Evolutionary conservation across 2,888 invertebrate species (phyloP).

Genomic region (Hypselothyrea guttata): DNA sequence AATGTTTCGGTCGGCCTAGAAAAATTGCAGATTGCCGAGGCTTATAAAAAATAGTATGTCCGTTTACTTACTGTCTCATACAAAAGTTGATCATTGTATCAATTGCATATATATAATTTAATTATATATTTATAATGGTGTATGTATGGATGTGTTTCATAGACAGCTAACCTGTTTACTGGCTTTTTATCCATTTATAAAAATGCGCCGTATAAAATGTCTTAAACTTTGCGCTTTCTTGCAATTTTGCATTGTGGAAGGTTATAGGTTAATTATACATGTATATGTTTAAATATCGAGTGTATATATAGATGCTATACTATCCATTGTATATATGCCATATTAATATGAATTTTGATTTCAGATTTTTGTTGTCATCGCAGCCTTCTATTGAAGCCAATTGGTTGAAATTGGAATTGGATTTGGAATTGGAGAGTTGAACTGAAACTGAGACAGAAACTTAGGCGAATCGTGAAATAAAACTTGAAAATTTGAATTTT

Average conservation of each 20-base stretch:
- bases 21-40: slow-evolving; percentile 66
- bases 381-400: slow-evolving; percentile 76
- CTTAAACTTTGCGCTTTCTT: slow-evolving; percentile 53
- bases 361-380: slow-evolving; percentile 70
- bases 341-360: slow-evolving; percentile 74
- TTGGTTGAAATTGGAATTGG: slow-evolving; percentile 56
- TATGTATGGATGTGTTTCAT: slow-evolving; percentile 40
- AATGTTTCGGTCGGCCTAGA: slow-evolving; percentile 59
- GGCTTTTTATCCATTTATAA: slow-evolving; percentile 29
- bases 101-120: slow-evolving; percentile 36
- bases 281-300: slow-evolving; percentile 24
- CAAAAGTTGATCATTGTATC: slow-evolving; percentile 60
- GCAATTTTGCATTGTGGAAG: slow-evolving; percentile 42
- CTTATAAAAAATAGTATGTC: slow-evolving; percentile 71
- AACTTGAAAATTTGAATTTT: slow-evolving; percentile 54
- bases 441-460: slow-evolving; percentile 28
- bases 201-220: slow-evolving; percentile 76
- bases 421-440: slow-evolving; percentile 20
- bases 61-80: slow-evolving; percentile 73
- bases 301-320: slow-evolving; percentile 34
- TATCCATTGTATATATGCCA: slow-evolving; percentile 55
- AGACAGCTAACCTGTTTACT: slow-evolving; percentile 67
- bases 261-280: slow-evolving; percentile 48
- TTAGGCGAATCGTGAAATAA: slow-evolving; percentile 47
- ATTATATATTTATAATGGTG: slow-evolving; percentile 29